Conservation (phyloP, 1,140 invertebrate genomes). For the Papilio polyxenes region DNA sequence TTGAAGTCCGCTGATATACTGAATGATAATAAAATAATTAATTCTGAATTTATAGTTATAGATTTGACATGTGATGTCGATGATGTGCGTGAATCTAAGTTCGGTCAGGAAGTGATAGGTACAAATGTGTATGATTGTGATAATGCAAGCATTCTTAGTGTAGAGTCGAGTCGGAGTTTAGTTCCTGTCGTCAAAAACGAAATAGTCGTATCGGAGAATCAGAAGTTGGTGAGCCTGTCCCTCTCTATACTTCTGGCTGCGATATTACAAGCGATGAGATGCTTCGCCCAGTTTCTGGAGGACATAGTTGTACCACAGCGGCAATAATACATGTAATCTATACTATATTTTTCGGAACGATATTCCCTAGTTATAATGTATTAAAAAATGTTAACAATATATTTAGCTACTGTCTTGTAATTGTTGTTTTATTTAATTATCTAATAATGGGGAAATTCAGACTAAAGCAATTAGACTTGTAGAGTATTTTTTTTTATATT, state of each 20-base stretch:
- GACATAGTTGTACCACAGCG: slow-evolving; percentile 75
- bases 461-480: background rate
- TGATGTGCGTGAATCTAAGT: slow-evolving; percentile 51
- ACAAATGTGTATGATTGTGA: slow-evolving; percentile 72
- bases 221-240: slow-evolving; percentile 74
- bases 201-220: slow-evolving; percentile 68
- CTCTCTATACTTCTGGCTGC: slow-evolving; percentile 74
- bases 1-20: slow-evolving; percentile 44
- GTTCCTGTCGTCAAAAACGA: slow-evolving; percentile 75
- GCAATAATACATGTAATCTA: slow-evolving; percentile 64
- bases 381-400: slow-evolving; percentile 66
- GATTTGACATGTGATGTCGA: slow-evolving; percentile 71
- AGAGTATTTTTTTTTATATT: background rate
- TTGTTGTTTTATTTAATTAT: slow-evolving; percentile 58
- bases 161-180: slow-evolving; percentile 68
- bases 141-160: slow-evolving; percentile 65
- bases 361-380: slow-evolving; percentile 65
- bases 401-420: slow-evolving; percentile 70
- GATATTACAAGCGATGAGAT: slow-evolving; percentile 73
- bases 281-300: slow-evolving; percentile 77
- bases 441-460: slow-evolving; percentile 17
- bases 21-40: slow-evolving; percentile 45
- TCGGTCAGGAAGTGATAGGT: slow-evolving; percentile 51
- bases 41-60: slow-evolving; percentile 74
- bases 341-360: slow-evolving; percentile 66